phyloP scores from a whole-genome alignment of 1,140 invertebrate genomes.

The Phthorimaea operculella region DNA sequence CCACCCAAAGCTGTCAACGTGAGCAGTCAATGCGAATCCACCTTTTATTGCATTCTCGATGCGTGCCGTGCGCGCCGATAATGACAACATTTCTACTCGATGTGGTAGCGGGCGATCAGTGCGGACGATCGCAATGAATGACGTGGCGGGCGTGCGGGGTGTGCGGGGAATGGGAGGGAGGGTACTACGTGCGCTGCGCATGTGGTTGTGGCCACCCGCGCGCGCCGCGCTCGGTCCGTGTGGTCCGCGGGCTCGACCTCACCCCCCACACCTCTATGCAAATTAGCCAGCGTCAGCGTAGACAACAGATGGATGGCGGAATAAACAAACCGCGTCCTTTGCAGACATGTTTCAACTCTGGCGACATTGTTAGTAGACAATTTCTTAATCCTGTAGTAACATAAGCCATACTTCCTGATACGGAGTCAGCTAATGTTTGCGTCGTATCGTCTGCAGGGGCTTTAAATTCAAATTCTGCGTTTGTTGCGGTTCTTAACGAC shows the following conservation, averaged over 20 bases:
- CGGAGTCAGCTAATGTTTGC: too few relatives aligned
- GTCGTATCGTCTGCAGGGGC: too few relatives aligned
- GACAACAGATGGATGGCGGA: constrained; percentile 66
- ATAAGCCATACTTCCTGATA: constrained; percentile 1
- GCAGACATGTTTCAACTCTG: constrained; percentile 18
- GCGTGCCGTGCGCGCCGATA: constrained; percentile 48
- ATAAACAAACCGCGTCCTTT: constrained; percentile 64
- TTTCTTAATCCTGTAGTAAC: not conserved
- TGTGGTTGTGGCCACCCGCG: constrained; percentile 62
- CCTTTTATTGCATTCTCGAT: constrained; percentile 46
- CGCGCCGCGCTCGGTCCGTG: constrained; percentile 47
- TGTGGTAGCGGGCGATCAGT: constrained; percentile 52
- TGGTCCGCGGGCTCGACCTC: constrained; percentile 40
- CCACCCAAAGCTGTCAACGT: constrained; percentile 26
- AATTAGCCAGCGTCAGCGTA: constrained; percentile 65
- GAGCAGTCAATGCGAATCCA: constrained; percentile 29
- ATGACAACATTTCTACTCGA: constrained; percentile 61
- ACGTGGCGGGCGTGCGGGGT: constrained; percentile 40
- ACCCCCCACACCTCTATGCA: constrained; percentile 50
- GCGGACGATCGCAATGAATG: constrained; percentile 62
- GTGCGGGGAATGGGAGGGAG: too few relatives aligned
- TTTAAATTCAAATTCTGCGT: too few relatives aligned
- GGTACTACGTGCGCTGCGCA: constrained; percentile 46
- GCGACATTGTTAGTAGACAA: constrained; percentile 18
- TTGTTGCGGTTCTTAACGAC: too few relatives aligned